Evolutionary conservation across 2,797 vertebrate genomes (phyloP).

Genomic region (Syndactyla subalaris): DNA sequence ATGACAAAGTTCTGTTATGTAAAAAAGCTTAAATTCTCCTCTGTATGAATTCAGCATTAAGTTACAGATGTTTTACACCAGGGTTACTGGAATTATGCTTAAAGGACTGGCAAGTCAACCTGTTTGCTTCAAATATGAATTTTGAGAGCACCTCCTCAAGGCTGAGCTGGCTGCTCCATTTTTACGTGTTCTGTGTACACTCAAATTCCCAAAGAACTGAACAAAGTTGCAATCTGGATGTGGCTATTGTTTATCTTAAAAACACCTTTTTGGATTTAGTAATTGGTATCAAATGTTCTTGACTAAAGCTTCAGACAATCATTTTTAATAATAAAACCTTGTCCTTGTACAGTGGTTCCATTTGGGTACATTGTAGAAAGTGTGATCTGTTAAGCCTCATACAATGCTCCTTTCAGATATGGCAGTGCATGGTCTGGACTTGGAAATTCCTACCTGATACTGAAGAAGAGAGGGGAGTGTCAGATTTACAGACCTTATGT

Average conservation of each 20-base stretch:
- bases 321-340: neutral
- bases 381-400: neutral
- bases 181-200: neutral
- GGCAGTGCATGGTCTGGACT: neutral
- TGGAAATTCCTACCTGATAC: constrained; percentile 29
- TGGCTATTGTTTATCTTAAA: neutral
- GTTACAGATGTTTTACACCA: neutral
- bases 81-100: neutral
- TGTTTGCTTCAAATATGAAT: neutral
- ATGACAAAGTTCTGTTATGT: neutral
- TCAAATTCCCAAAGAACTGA: neutral
- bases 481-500: neutral
- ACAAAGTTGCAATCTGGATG: neutral
- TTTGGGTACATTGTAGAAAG: neutral
- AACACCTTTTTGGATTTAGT: neutral
- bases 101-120: neutral
- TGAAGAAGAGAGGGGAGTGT: neutral
- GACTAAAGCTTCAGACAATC: neutral
- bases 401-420: constrained; percentile 13
- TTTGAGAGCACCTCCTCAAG: neutral
- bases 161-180: neutral
- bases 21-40: neutral
- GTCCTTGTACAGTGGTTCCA: neutral
- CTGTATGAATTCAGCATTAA: neutral
- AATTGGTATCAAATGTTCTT: constrained; percentile 5